Conservation (phyloP, 1,140 invertebrate genomes). For the Aethina tumida region DNA sequence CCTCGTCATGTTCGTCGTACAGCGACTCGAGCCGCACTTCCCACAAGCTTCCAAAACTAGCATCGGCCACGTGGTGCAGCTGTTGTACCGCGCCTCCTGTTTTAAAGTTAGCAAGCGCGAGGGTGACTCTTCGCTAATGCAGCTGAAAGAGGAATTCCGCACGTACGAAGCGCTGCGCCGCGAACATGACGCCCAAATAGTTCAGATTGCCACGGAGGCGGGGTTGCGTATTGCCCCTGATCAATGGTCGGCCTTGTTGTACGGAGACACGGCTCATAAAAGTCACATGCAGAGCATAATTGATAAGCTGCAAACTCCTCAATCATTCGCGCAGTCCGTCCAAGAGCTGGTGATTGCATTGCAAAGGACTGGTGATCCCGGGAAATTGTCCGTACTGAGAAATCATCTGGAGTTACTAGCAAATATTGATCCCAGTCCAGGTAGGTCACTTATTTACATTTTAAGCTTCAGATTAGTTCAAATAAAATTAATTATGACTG, state of each 20-base stretch:
- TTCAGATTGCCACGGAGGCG: conserved; percentile 95
- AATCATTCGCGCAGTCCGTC: conserved; percentile 81
- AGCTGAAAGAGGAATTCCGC: conserved; percentile 94
- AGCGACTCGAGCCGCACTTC: conserved; percentile 88
- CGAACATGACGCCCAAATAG: conserved; percentile 97
- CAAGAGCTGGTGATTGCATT: conserved; percentile 87
- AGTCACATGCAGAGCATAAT: conserved; percentile 99
- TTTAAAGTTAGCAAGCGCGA: conserved; percentile 94
- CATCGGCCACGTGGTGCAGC: conserved; percentile 97
- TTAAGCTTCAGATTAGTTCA: too few species aligned
- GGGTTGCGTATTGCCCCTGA: conserved; percentile 94
- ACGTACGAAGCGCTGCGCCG: conserved; percentile 86
- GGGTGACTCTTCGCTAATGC: conserved; percentile 96
- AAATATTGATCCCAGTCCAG: conserved; percentile 71
- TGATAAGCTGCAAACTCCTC: conserved; percentile 84
- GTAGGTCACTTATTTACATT: conserved; percentile 38
- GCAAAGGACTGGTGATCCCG: conserved; percentile 84
- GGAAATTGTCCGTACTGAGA: conserved; percentile 65
- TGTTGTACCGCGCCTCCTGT: conserved; percentile 94
- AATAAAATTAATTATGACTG: too few species aligned
- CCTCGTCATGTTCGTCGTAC: conserved; percentile 97
- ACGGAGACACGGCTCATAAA: conserved; percentile 91
- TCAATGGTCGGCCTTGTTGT: conserved; percentile 94
- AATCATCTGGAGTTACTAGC: conserved; percentile 77
- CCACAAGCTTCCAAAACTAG: conserved; percentile 97